Base-by-base conservation (phyloP, 2,797 vertebrate genomes). In the Rhinatrema bivittatum region DNA sequence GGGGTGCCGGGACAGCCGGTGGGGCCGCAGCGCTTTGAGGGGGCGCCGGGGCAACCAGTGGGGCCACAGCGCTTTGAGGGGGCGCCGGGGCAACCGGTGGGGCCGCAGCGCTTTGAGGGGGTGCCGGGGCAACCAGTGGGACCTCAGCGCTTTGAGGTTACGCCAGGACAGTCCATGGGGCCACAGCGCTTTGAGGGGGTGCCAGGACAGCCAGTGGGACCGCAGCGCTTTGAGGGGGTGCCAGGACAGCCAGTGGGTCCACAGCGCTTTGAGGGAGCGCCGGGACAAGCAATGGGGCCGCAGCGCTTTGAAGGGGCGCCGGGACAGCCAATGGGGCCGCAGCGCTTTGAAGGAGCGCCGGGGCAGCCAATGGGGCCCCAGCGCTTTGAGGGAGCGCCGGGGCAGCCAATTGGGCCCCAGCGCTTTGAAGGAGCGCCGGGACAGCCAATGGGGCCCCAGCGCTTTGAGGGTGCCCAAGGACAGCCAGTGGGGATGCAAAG, bases 271-370 rank as follows among this genome's bases (percentile, higher is more conserved):
- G 87, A 91, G 25, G 83, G 68, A 39, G 84, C 84, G 16, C 68
- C 73, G 61, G 79, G 88, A 69, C 50, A 67, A 21, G 68, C 67
- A 28, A 32, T 74, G 53, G 69, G 62, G 47, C 82, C 84, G 30
- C 76, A 72, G n/a, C n/a, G n/a, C 39, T 87, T 76, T 1, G 79
- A 86, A 0, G 65, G 67, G 2, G 58, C 77, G 9, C 39, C 31
- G 0, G 65, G 85, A 55, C 87, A 87, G 53, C 52, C 45, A 48
- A 64, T 70, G 23, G 78, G 68, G 60, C 28, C 63, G 13, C 44
- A 81, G n/a, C 75, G 85, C 46, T 93, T 93, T 67, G 88, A 91
- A 37, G 85, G 72, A 38, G 80, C 84, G 10, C 65, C 74, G 49
- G 67, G 62, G 33, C 72, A 65, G 29, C 46, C 70, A n/a, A 7